Conservation (phyloP, 2,888 invertebrate species). For the Lordiphosa andalusiaca region DNA sequence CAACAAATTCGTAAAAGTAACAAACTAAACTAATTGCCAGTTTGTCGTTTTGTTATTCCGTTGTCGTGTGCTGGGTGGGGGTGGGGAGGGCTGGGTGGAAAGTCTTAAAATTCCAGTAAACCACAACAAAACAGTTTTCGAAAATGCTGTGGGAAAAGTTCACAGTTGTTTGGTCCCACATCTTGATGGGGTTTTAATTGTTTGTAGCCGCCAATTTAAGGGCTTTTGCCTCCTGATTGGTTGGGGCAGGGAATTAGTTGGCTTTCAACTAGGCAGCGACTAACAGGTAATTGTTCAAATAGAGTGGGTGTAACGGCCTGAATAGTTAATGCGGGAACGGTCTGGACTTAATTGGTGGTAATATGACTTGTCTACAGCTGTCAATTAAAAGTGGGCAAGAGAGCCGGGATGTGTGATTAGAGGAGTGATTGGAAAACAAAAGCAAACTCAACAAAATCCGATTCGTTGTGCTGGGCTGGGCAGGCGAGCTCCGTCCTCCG, state of each 20-base stretch:
- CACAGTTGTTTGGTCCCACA: conserved; percentile 46
- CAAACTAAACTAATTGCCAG: conserved; percentile 62
- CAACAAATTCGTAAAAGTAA: conserved; percentile 35
- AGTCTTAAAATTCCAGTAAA: conserved; percentile 34
- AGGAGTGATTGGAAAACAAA: no score
- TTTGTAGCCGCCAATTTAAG: conserved; percentile 48
- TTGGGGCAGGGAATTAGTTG: conserved; percentile 1
- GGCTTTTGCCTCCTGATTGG: conserved; percentile 13
- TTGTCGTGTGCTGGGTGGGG: conserved; percentile 1
- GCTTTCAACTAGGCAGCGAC: conserved; percentile 3
- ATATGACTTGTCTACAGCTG: conserved; percentile 11
- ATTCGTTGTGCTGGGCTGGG: conserved; percentile 32
- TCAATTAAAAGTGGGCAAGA: conserved; percentile 3
- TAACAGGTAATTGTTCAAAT: conserved; percentile 10
- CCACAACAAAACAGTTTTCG: conserved; percentile 28
- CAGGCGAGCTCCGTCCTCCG: no score
- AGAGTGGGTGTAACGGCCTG: conserved; percentile 5
- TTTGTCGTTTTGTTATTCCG: conserved; percentile 40
- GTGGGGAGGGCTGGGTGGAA: no score
- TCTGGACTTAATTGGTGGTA: conserved; percentile 8
- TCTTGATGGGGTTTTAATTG: conserved; percentile 69
- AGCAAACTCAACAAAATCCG: conserved; percentile 12
- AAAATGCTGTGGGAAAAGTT: conserved; percentile 62
- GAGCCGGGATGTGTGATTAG: neutral
- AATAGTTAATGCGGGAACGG: conserved; percentile 8